Evolutionary conservation across 1,140 invertebrate genomes (phyloP), one percentile per base, ranked within the genome.

Genomic region (Luehdorfia chinensis): DNA sequence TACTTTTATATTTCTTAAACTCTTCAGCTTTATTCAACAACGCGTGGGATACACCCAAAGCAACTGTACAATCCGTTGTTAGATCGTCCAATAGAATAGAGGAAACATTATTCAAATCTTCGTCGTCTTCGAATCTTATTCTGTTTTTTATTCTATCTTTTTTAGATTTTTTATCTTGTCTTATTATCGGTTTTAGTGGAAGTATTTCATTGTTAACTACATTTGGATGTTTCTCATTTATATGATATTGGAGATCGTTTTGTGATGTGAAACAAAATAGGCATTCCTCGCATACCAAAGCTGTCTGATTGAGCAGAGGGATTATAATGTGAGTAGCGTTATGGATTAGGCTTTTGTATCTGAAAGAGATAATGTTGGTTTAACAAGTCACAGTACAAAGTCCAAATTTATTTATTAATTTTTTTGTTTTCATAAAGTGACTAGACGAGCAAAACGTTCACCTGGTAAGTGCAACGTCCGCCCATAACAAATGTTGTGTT

Each of bases 311-410:
- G 0, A 66, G 27, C 1, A 77, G 27, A 5, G 74, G 74, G 55
- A 77, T 77, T 32, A 77, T 66, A 30, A 77, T 75, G 25, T 77
- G 74, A 27, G 46, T 57, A 4, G 61, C 55, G 34, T 75, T 75
- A 19, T 77, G 74, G 1, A 75, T 34, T 21, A 73, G 21, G 2
- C 41, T 47, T 2, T 60, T 30, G 31, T 64, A 75, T 44, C 74
- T 77, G 66, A 9, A 77, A 76, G 0, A 6, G 4, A 13, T 21
- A 21, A 21, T 3, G 2, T 21, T 6, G 6, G 6, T 21, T 21
- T 21, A 21, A 21, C n/a, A n/a, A n/a, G n/a, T n/a, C n/a, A n/a
- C n/a, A n/a, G n/a, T n/a, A n/a, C n/a, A 19, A 5, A n/a, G n/a
- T n/a, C 8, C 37, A 57, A 43, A 45, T 18, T 39, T 0, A 39